Evolutionary conservation across 37 sponge, comb jelly and placozoan genomes (phyloP), one percentile per base, ranked within the genome.

Genomic region (Axinella damicornis): DNA sequence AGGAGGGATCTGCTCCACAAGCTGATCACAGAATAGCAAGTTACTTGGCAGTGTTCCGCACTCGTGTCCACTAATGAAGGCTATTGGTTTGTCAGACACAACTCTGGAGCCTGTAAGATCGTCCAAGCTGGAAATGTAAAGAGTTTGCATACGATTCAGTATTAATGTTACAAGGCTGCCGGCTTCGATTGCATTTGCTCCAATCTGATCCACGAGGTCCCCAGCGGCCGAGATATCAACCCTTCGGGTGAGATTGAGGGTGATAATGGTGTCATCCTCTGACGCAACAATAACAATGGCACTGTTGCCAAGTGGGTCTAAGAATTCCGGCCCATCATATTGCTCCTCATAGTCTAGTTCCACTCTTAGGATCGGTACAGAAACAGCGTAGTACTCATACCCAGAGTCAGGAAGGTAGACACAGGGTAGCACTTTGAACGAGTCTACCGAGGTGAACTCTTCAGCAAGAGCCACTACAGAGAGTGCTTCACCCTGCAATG

Each of bases 331-430:
- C 5, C 41, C 79, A 38, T 13, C 66, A n/a, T 78, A n/a, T n/a
- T n/a, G n/a, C n/a, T n/a, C 65, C 0, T 61, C 62, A 33, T 36
- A 46, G 46, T 46, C 46, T 46, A 46, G 4, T 12, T 12, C 4
- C 30, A 27, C 33, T 30, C 0, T 30, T 21, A 46, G 25, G 19
- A 9, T 4, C 2, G 72, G 80, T 6, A 78, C 79, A 37, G 89
- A 89, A 25, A 89, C 83, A 67, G 84, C 89, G 77, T 89, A 89
- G 54, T 89, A 89, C 25, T 77, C 73, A 60, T 89, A 89, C 21
- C 35, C 36, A 28, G n/a, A n/a, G 19, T 63, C 71, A 57, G 83
- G 84, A 18, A 71, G 55, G n/a, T 60, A 31, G 21, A 72, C 64
- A 76, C 61, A 75, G 30, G 89, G 83, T 21, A 82, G 60, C 2